These are phyloP conservation scores for Brevimyrus niger DNA, from an alignment of 2,113 vertebrate genomes.

Conservation along the genomic window DNA sequence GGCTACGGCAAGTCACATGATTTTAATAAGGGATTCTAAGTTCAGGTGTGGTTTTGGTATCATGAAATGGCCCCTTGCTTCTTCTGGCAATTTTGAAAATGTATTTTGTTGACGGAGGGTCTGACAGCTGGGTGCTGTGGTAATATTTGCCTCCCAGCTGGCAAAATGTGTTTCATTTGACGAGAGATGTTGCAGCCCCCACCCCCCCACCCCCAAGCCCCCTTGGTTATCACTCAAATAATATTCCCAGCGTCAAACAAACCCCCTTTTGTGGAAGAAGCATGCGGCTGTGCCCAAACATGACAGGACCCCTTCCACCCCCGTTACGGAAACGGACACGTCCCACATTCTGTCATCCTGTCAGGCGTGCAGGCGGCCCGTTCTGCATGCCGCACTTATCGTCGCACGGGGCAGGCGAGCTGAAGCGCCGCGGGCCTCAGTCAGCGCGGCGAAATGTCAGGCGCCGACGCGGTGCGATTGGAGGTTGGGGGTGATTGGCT, in stretches of 20 bases:
- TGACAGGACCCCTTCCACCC: neutral
- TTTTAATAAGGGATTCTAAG: neutral
- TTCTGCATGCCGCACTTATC: neutral
- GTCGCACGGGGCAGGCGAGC: neutral
- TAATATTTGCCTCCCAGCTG: slow-evolving; percentile 27
- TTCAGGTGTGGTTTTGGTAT: neutral
- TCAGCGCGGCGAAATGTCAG: neutral
- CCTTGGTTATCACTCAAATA: slow-evolving; percentile 34
- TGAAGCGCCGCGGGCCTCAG: neutral
- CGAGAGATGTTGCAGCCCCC: slow-evolving; percentile 36
- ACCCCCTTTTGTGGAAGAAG: slow-evolving; percentile 37
- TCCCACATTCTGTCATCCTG: neutral
- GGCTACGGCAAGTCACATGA: neutral
- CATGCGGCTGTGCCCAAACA: slow-evolving; percentile 35
- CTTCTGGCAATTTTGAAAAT: neutral
- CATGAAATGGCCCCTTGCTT: neutral
- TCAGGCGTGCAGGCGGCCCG: neutral
- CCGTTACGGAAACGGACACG: neutral
- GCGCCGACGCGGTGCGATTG: neutral
- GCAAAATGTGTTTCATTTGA: slow-evolving; percentile 45
- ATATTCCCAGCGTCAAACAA: slow-evolving; percentile 40
- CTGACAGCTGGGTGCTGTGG: slow-evolving; percentile 24
- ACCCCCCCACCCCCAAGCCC: slow-evolving; percentile 34
- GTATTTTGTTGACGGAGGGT: slow-evolving; percentile 19
- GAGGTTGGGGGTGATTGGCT: neutral